Conservation (phyloP, 2,888 invertebrate genomes). For the Subacronicta megacephala region DNA sequence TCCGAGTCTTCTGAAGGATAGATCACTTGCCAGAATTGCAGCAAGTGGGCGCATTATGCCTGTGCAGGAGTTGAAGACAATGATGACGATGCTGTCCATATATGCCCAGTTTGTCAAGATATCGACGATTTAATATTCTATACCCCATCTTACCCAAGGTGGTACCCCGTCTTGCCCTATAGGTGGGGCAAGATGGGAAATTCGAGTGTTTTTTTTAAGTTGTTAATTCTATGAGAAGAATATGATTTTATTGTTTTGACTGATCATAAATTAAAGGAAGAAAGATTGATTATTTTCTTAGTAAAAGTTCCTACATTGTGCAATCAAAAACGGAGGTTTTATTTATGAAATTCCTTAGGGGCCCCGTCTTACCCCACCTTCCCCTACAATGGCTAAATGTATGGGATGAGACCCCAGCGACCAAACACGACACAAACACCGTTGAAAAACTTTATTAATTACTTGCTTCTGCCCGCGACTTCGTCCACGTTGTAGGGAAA, state of each 20-base stretch:
- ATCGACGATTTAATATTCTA: slow-evolving; percentile 11
- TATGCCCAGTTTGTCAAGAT: slow-evolving; percentile 24
- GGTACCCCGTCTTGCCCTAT: slow-evolving; percentile 30
- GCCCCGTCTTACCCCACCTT: not conserved
- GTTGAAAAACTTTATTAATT: too few relatives aligned
- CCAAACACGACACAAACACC: too few relatives aligned
- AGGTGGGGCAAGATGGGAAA: slow-evolving; percentile 29
- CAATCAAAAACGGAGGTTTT: slow-evolving; percentile 11
- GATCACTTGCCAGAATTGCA: too few relatives aligned
- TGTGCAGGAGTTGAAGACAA: too few relatives aligned
- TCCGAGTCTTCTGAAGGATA: too few relatives aligned
- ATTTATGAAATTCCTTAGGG: slow-evolving; percentile 7
- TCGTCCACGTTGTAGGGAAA: too few relatives aligned
- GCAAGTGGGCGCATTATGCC: too few relatives aligned
- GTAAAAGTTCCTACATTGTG: slow-evolving; percentile 18
- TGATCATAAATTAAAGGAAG: slow-evolving; percentile 14
- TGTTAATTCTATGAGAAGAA: slow-evolving; percentile 4
- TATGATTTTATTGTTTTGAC: slow-evolving; percentile 5
- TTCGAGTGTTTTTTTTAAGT: slow-evolving; percentile 13
- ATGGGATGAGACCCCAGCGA: too few relatives aligned
- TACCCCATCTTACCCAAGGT: slow-evolving; percentile 30
- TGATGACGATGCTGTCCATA: slow-evolving; percentile 45
- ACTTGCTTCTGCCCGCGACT: too few relatives aligned
- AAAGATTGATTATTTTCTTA: slow-evolving; percentile 10
- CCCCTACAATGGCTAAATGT: too few relatives aligned